phyloP scores from a whole-genome alignment of 2,888 invertebrate genomes.

The Macrosoma leucophasiata region DNA sequence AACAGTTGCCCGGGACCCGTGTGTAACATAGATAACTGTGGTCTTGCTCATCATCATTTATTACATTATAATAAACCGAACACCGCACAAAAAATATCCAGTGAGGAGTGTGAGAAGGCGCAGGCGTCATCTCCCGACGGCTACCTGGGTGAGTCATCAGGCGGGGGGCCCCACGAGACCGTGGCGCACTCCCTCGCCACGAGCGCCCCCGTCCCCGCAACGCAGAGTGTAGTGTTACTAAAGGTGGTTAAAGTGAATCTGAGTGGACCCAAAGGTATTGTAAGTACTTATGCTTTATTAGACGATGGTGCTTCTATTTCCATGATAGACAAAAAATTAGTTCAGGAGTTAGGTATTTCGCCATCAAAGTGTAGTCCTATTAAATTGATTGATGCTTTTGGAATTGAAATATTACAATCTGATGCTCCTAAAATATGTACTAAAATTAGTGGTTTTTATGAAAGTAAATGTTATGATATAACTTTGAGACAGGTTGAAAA shows the following conservation, averaged over 20 bases:
- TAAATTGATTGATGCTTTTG: conserved; percentile 6
- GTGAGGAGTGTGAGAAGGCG: too few species aligned
- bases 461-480: conserved; percentile 12
- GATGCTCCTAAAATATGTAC: conserved; percentile 17
- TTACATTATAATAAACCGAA: conserved; percentile 15
- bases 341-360: conserved; percentile 5
- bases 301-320: conserved; percentile 20
- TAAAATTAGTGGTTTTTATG: conserved; percentile 9
- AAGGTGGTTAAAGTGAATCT: conserved; percentile 19
- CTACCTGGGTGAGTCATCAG: too few species aligned
- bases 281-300: conserved; percentile 14
- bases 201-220: neutral
- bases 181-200: conserved; percentile 3
- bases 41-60: conserved; percentile 17
- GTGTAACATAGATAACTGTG: conserved; percentile 16
- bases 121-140: neutral
- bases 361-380: conserved; percentile 4
- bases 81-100: neutral
- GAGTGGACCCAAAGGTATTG: conserved; percentile 17
- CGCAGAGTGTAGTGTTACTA: conserved; percentile 6
- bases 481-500: conserved; percentile 13
- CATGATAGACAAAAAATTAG: conserved; percentile 16
- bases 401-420: conserved; percentile 7
- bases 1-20: conserved; percentile 6
- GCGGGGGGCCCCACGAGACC: neutral